These are phyloP conservation scores for Taurulus bubalis DNA, from an alignment of 2,113 vertebrate genomes.

Conservation along the genomic window DNA sequence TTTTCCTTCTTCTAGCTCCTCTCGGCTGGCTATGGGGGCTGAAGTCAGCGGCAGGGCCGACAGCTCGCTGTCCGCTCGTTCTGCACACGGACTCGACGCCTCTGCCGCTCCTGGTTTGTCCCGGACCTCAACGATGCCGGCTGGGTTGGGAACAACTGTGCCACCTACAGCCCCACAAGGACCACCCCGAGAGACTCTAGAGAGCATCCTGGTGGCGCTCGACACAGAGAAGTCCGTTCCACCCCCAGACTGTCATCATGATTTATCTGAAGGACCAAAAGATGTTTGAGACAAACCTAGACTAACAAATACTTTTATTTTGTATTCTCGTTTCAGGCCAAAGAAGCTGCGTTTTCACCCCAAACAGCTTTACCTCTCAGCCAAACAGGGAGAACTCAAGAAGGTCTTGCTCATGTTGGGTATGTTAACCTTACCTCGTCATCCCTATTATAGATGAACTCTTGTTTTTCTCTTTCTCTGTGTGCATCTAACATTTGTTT, in stretches of 20 bases:
- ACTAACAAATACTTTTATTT: background rate
- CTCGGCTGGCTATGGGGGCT: conserved; percentile 72
- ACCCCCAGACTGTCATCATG: background rate
- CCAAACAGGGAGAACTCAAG: conserved; percentile 96
- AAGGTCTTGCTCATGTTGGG: conserved; percentile 97
- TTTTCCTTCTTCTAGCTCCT: conserved; percentile 73
- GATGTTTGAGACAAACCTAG: background rate
- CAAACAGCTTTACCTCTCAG: conserved; percentile 96
- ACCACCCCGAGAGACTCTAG: conserved; percentile 92
- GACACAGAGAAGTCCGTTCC: conserved; percentile 94
- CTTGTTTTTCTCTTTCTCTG: background rate
- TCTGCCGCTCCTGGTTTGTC: conserved; percentile 80
- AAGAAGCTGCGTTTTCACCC: conserved; percentile 99
- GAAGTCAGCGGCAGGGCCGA: conserved; percentile 85
- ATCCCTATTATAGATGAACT: background rate
- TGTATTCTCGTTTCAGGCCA: conserved; percentile 82
- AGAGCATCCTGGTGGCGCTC: conserved; percentile 93
- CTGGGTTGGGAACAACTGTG: conserved; percentile 41
- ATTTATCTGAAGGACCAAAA: background rate
- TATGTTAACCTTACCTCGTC: conserved; percentile 62
- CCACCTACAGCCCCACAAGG: conserved; percentile 68
- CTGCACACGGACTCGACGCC: conserved; percentile 80
- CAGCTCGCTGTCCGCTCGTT: conserved; percentile 73
- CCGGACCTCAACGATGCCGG: conserved; percentile 72
- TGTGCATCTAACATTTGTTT: background rate